These are phyloP conservation scores for Zootermopsis nevadensis DNA, from an alignment of 2,888 invertebrate species.

Conservation along the genomic window DNA sequence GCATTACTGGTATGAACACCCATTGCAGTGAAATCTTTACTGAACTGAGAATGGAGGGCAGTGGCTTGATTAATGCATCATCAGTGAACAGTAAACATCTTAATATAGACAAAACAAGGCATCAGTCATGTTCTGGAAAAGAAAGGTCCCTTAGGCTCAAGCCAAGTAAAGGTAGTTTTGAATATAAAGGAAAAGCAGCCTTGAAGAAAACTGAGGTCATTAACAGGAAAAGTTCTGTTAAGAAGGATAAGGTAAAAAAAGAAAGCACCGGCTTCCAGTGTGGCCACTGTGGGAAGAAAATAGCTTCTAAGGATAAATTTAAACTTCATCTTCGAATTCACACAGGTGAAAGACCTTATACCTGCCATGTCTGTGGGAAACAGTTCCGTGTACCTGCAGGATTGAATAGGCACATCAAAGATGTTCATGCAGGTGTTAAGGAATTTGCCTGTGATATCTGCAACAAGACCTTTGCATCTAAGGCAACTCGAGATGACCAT, in stretches of 20 bases:
- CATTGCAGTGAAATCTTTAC: neutral
- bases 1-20: neutral
- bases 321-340: constrained; percentile 64
- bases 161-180: neutral
- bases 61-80: neutral
- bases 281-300: constrained; percentile 37
- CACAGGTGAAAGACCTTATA: constrained; percentile 72
- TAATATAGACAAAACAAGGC: neutral
- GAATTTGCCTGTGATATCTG: constrained; percentile 67
- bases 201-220: constrained; percentile 9
- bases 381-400: constrained; percentile 73
- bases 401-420: constrained; percentile 66
- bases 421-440: constrained; percentile 65
- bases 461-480: constrained; percentile 65
- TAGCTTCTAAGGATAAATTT: constrained; percentile 20
- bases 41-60: neutral
- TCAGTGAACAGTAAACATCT: constrained; percentile 7
- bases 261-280: neutral
- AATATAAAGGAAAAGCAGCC: neutral
- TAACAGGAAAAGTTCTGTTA: neutral
- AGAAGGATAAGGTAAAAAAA: neutral
- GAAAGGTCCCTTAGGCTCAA: neutral
- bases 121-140: neutral
- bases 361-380: constrained; percentile 75
- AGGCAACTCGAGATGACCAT: constrained; percentile 63